Evolutionary conservation across 2,113 vertebrate species (phyloP).

Genomic region (Spermophilus dauricus): DNA sequence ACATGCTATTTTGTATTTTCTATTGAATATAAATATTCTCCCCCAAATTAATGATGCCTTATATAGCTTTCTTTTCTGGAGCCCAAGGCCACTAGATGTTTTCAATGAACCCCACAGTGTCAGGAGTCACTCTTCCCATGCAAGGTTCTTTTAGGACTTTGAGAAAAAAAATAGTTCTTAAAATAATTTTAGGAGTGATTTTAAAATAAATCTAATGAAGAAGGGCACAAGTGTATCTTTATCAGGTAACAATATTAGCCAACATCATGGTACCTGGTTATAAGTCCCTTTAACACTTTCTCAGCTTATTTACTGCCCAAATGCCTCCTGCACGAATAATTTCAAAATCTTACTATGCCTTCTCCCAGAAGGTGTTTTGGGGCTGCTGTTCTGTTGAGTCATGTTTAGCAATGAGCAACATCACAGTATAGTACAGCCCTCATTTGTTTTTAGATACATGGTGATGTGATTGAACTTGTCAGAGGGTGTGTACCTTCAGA

Average conservation of each 20-base stretch:
- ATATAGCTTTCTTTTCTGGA: background rate
- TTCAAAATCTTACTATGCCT: background rate
- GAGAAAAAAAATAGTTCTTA: conserved; percentile 27
- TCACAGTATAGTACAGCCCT: background rate
- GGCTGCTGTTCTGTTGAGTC: background rate
- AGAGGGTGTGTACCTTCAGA: background rate
- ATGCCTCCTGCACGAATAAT: background rate
- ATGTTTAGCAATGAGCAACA: background rate
- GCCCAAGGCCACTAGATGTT: background rate
- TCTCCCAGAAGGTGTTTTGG: background rate
- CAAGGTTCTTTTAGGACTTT: conserved; percentile 35
- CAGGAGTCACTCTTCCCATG: background rate
- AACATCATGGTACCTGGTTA: background rate
- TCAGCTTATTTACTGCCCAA: background rate
- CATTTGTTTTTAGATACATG: background rate
- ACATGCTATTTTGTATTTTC: conserved; percentile 36
- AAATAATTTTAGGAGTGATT: conserved; percentile 29
- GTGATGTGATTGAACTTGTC: background rate
- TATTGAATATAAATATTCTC: conserved; percentile 10
- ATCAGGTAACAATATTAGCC: background rate
- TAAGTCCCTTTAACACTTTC: background rate
- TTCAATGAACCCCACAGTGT: background rate
- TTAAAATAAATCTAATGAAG: conserved; percentile 51
- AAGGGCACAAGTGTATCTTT: conserved; percentile 7
- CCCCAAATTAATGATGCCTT: background rate